Base-by-base conservation (phyloP, 2,797 vertebrate species). In the Melanogrammus aeglefinus region DNA sequence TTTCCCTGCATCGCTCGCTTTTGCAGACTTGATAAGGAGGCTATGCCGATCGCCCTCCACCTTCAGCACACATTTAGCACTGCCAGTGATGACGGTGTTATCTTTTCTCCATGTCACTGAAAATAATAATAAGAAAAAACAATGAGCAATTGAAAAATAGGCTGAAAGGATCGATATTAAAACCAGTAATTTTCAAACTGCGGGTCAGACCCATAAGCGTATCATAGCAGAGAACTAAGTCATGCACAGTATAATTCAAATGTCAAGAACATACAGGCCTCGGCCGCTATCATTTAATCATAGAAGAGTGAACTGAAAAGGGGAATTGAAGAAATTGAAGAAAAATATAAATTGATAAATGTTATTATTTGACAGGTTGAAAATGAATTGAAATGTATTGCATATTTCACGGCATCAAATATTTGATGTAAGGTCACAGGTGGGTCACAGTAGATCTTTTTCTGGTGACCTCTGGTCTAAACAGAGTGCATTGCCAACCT, bases 31-130 rank as follows among this genome's bases (percentile, higher is more conserved):
- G 76, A 99, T 95, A 78, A 96, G 90, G 85, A 99, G 90, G 4
- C 94, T 96, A 41, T 99, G 96, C 0, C 97, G 93, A 86, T 99
- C 97, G 0, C 97, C 98, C 82, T 99, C 98, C 0, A 95, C 95
- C 83, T 98, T 97, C 76, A 98, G 93, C 39, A 95, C 89, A 35
- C 93, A 94, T 33, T 93, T 91, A 12, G 92, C 79, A 72, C 88
- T 90, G 71, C 88, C 92, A 79, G 79, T 84, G 80, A 98, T 86
- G 2, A 86, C 78, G 1, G 79, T 81, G 63, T 94, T 95, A 78
- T 98, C 95, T 88, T 94, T 97, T 72, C 87, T 94, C 98, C 98
- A 99, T 75, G 94, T 93, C 76, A 97, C 98, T 99, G n/a, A 77
- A 33, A 71, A 38, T 24, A 8, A 66, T 2, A 12, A 4, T 4